phyloP scores from a whole-genome alignment of 2,113 vertebrate genomes.

The Gulo gulo region DNA sequence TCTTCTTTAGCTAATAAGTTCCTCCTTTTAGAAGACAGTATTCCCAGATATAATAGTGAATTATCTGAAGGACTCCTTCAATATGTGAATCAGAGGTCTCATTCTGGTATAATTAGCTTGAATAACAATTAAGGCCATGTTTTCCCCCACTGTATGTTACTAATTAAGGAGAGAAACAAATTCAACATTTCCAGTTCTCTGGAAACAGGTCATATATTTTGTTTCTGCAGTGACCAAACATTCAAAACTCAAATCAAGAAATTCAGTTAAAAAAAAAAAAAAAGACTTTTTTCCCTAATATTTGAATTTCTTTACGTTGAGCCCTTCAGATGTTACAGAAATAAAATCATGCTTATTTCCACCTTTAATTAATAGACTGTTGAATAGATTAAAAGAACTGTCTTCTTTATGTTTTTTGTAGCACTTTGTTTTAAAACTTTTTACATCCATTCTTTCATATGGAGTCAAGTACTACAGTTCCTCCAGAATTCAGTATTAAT shows the following conservation, averaged over 20 bases:
- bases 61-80: slow-evolving; percentile 62
- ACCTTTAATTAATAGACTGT: not conserved
- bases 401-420: not conserved
- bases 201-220: not conserved
- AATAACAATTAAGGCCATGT: slow-evolving; percentile 36
- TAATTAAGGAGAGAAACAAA: not conserved
- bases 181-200: not conserved
- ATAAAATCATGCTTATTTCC: not conserved
- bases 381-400: not conserved
- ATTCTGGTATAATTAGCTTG: slow-evolving; percentile 57
- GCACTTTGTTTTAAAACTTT: not conserved
- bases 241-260: slow-evolving; percentile 2
- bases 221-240: not conserved
- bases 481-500: not conserved
- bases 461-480: not conserved
- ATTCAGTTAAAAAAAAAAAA: not conserved
- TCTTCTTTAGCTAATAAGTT: slow-evolving; percentile 70
- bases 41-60: slow-evolving; percentile 53
- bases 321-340: not conserved
- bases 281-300: not conserved
- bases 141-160: not conserved
- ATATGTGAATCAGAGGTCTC: slow-evolving; percentile 47
- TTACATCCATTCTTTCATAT: not conserved
- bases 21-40: slow-evolving; percentile 63
- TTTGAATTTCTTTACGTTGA: not conserved